Conservation (phyloP, 1,140 invertebrate genomes). For the Arion vulgaris region DNA sequence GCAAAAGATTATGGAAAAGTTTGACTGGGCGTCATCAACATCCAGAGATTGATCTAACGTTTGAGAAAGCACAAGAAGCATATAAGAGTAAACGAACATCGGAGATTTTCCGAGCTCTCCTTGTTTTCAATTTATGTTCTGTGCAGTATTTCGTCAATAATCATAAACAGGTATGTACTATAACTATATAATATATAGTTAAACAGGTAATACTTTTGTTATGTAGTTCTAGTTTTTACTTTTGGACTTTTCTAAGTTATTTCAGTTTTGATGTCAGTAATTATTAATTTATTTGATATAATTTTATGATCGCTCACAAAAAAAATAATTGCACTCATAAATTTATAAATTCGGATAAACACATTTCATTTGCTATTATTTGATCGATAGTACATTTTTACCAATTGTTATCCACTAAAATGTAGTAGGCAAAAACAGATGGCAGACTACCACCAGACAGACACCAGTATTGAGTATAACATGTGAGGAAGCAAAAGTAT, state of each 20-base stretch:
- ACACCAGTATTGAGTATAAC: no score
- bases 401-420: no score
- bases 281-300: background rate
- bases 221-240: background rate
- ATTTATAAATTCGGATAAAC: no score
- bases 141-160: constrained; percentile 92
- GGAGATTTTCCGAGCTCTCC: constrained; percentile 91
- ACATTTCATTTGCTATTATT: no score
- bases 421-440: no score
- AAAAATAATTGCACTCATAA: no score
- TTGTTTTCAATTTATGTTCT: constrained; percentile 95
- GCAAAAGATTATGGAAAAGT: constrained; percentile 11
- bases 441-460: no score
- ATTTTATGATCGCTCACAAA: no score
- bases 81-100: constrained; percentile 90
- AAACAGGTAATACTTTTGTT: background rate
- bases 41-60: constrained; percentile 81
- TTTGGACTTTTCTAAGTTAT: background rate
- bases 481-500: no score
- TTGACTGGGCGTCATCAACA: constrained; percentile 34
- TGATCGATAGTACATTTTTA: no score
- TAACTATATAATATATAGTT: no score
- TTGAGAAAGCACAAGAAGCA: constrained; percentile 76
- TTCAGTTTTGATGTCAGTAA: background rate
- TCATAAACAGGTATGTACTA: constrained; percentile 88